Conservation (phyloP, 2,888 invertebrate species). For the Phengaris arion region DNA sequence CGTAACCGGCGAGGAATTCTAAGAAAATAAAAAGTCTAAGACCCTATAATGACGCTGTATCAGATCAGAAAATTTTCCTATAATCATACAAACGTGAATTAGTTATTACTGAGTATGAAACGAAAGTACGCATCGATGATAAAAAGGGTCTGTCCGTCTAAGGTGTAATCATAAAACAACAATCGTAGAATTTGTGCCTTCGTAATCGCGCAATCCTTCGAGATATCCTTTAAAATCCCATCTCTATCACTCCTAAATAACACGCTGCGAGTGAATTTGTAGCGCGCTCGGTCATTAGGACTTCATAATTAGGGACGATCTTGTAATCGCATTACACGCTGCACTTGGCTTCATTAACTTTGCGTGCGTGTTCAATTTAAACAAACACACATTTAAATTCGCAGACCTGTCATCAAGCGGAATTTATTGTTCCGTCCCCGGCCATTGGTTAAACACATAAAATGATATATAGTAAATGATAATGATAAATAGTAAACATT, state of each 20-base stretch:
- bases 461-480: too few relatives aligned
- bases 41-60: slow-evolving; percentile 28
- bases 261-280: slow-evolving; percentile 17
- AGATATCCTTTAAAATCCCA: slow-evolving; percentile 33
- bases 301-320: slow-evolving; percentile 28
- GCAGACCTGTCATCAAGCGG: slow-evolving; percentile 25
- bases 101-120: slow-evolving; percentile 34
- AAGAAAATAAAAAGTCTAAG: slow-evolving; percentile 28
- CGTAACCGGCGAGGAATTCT: slow-evolving; percentile 32
- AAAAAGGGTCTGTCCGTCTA: slow-evolving; percentile 32
- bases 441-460: slow-evolving; percentile 30
- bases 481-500: slow-evolving; percentile 33
- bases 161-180: slow-evolving; percentile 34
- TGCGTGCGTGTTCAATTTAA: slow-evolving; percentile 27
- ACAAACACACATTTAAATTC: slow-evolving; percentile 29
- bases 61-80: slow-evolving; percentile 29
- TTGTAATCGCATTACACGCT: slow-evolving; percentile 28
- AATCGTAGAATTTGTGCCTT: slow-evolving; percentile 34
- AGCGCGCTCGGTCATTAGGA: slow-evolving; percentile 26
- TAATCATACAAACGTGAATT: slow-evolving; percentile 34
- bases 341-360: slow-evolving; percentile 20
- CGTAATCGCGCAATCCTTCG: slow-evolving; percentile 32
- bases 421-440: slow-evolving; percentile 26
- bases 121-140: slow-evolving; percentile 33
- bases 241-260: slow-evolving; percentile 32